Evolutionary conservation across 2,113 vertebrate genomes (phyloP), one percentile per base, ranked within the genome.

Genomic region (Erinaceus europaeus): DNA sequence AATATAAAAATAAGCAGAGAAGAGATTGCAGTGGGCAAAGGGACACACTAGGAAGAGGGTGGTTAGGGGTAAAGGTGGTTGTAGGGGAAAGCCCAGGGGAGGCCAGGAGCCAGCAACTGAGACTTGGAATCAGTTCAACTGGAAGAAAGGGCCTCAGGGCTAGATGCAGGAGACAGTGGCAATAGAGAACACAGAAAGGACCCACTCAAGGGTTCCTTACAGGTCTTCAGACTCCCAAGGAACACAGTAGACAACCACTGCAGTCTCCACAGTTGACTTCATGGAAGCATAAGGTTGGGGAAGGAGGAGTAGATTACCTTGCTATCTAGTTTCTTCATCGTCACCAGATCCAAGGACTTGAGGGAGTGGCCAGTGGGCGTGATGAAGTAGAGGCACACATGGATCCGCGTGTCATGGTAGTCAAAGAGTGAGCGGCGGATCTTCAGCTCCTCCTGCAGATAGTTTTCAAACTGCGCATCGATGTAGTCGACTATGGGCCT

Each of bases 401-500:
- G 99, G 90, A 99, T 98, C 95, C 99, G 97, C 0, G 99, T 98
- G 97, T 99, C 99, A 0, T 99, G 99, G 93, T 98, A 99, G 97
- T 99, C 98, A 59, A 99, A 99, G n/a, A 99, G 98, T 0, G 99
- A 99, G 2, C 99, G 98, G n/a, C 98, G 99, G 95, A 99, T 99
- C 92, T 99, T 99, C 96, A 99, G 96, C 95, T 99, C 99, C 42
- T 99, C 99, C 97, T 99, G 99, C 27, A 99, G 97, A 94, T 99
- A 99, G 92, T 98, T 99, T 96, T 99, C 99, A 96, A 99, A 99
- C 97, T 99, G 98, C 72, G 98, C 98, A 67, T 99, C 99, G 94
- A 99, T 99, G 97, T 99, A 99, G 95, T 99, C 98, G 20, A 99
- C 99, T 0, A 99, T 99, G 17, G 99, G 99, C 97, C 99, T 99